These are phyloP conservation scores for Sicus ferrugineus DNA, from an alignment of 2,888 invertebrate species.

Conservation along the genomic window DNA sequence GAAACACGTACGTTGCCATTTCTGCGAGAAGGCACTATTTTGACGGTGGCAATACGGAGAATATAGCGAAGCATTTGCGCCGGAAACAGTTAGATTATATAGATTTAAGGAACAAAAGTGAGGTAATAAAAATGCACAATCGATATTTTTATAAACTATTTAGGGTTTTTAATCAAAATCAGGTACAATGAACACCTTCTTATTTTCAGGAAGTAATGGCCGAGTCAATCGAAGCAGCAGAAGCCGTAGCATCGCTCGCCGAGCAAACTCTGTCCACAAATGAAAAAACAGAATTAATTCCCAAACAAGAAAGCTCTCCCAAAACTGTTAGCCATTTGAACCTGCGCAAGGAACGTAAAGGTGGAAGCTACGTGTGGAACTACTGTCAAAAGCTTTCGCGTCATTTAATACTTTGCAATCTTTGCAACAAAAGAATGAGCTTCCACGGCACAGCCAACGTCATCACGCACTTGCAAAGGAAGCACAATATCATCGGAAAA, in stretches of 20 bases:
- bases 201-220: constrained; percentile 5
- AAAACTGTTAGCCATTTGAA: neutral
- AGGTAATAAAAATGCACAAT: neutral
- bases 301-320: neutral
- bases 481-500: constrained; percentile 49
- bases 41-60: constrained; percentile 54
- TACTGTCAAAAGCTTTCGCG: constrained; percentile 52
- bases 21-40: constrained; percentile 52
- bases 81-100: constrained; percentile 49
- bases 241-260: neutral
- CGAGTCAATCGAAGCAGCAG: constrained; percentile 10
- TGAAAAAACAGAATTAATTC: neutral
- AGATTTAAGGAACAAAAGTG: constrained; percentile 12
- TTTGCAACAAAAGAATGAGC: constrained; percentile 51
- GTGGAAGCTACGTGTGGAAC: constrained; percentile 54
- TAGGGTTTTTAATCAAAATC: neutral
- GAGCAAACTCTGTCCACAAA: neutral
- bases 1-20: constrained; percentile 52
- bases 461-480: constrained; percentile 53
- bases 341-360: constrained; percentile 46
- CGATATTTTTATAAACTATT: neutral
- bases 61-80: constrained; percentile 52
- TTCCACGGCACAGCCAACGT: constrained; percentile 57
- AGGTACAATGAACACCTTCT: neutral
- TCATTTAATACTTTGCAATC: constrained; percentile 49